Percentiles rank a stretch among this genome's conserved stretches.
Evolutionary conservation across 2,888 invertebrate species (phyloP).

Genomic region (Sphecodes monilicornis): DNA sequence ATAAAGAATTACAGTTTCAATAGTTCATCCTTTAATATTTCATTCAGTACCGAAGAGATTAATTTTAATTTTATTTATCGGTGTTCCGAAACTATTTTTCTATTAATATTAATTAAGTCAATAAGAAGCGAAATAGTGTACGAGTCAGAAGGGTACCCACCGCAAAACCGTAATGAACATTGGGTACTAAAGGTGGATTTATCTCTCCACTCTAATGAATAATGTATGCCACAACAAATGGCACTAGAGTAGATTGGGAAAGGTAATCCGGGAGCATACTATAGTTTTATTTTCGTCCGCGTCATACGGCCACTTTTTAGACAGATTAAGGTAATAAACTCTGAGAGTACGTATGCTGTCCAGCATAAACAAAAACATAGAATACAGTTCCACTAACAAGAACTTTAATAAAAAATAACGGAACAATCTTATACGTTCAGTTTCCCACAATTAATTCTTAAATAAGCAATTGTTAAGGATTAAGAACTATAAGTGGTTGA

Average conservation of each 20-base stretch:
- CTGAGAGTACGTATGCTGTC: neutral
- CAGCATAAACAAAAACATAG: neutral
- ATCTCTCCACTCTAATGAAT: neutral
- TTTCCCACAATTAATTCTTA: neutral
- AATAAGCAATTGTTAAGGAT: no score
- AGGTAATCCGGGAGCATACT: neutral
- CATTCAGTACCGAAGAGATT: neutral
- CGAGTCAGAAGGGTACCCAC: neutral
- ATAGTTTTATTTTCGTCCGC: neutral
- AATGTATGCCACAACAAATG: slow-evolving; percentile 14
- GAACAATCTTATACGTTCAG: neutral
- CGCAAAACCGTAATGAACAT: slow-evolving; percentile 1
- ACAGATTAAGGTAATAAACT: neutral
- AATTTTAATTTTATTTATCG: neutral
- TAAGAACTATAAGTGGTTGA: no score
- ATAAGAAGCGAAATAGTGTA: neutral
- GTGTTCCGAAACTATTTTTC: neutral
- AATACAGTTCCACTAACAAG: neutral
- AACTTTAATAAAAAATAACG: neutral
- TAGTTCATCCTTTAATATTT: neutral
- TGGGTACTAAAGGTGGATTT: neutral
- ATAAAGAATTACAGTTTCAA: neutral
- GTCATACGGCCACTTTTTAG: neutral
- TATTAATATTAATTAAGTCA: neutral
- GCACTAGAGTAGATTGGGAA: slow-evolving; percentile 6